A percentile compares a stretch with the other conserved stretches of the same genome.
These are phyloP conservation scores for Oscheius sp. DNA, from an alignment of 2,888 invertebrate genomes.

Conservation along the genomic window DNA sequence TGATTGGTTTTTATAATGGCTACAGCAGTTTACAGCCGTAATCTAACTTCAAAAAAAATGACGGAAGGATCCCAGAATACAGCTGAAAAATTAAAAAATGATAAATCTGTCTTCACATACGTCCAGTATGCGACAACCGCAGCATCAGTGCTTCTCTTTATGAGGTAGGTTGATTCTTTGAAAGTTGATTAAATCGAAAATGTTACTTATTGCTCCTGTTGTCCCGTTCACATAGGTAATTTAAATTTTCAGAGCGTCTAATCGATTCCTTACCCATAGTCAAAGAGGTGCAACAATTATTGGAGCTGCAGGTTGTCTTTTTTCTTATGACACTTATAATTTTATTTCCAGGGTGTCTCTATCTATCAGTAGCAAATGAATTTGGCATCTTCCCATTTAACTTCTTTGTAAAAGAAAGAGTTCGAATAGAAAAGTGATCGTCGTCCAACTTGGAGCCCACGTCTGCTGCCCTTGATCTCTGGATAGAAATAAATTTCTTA, in stretches of 20 bases:
- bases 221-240: no score
- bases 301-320: constrained; percentile 22
- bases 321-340: neutral
- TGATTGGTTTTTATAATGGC: neutral
- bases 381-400: constrained; percentile 41
- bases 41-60: neutral
- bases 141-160: constrained; percentile 24
- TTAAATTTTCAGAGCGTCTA: constrained; percentile 32
- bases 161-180: constrained; percentile 28
- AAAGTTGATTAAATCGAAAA: no score
- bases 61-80: neutral
- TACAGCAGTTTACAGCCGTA: neutral
- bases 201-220: no score
- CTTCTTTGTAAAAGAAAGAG: constrained; percentile 37
- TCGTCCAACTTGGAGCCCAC: no score
- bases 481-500: no score
- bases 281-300: constrained; percentile 31
- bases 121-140: constrained; percentile 36
- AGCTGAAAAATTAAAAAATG: neutral
- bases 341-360: constrained; percentile 31
- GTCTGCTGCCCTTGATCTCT: no score
- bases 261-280: constrained; percentile 28
- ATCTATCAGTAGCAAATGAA: constrained; percentile 40
- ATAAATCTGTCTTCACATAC: constrained; percentile 30
- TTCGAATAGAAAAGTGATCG: constrained; percentile 14